These are phyloP conservation scores for Emydocephalus ijimae DNA, from an alignment of 2,113 vertebrate species.

Conservation along the genomic window DNA sequence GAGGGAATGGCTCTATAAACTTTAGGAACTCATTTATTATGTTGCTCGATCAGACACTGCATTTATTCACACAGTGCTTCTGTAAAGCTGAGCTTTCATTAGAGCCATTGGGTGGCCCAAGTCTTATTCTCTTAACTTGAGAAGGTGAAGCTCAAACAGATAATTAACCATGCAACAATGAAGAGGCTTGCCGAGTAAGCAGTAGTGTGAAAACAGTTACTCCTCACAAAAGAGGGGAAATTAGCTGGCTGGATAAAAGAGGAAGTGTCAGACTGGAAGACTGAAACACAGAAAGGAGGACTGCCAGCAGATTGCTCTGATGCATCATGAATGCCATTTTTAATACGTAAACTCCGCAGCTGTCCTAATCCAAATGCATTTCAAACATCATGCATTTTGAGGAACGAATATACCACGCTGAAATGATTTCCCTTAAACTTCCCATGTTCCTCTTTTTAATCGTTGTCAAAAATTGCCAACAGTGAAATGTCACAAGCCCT, in stretches of 20 bases:
- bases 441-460: slow-evolving; percentile 54
- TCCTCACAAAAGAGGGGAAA: slow-evolving; percentile 80
- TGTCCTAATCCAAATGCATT: slow-evolving; percentile 70
- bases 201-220: slow-evolving; percentile 80
- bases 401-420: slow-evolving; percentile 64
- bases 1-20: slow-evolving; percentile 66
- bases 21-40: slow-evolving; percentile 73
- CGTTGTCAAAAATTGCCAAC: slow-evolving; percentile 46
- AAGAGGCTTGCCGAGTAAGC: slow-evolving; percentile 77
- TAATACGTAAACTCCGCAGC: slow-evolving; percentile 72
- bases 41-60: slow-evolving; percentile 63
- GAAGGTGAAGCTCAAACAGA: slow-evolving; percentile 77
- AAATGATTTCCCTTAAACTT: slow-evolving; percentile 69
- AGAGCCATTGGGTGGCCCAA: slow-evolving; percentile 62
- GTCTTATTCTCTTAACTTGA: slow-evolving; percentile 40
- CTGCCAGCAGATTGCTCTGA: slow-evolving; percentile 73
- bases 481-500: slow-evolving; percentile 52
- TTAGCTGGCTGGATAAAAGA: slow-evolving; percentile 79
- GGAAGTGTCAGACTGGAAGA: slow-evolving; percentile 77
- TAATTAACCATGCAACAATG: slow-evolving; percentile 80
- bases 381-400: slow-evolving; percentile 63
- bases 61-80: slow-evolving; percentile 69
- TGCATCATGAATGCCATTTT: slow-evolving; percentile 73
- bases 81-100: slow-evolving; percentile 70
- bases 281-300: slow-evolving; percentile 76